Evolutionary conservation across 2,888 invertebrate species (phyloP).

Genomic region (Brachyopa scutellaris): DNA sequence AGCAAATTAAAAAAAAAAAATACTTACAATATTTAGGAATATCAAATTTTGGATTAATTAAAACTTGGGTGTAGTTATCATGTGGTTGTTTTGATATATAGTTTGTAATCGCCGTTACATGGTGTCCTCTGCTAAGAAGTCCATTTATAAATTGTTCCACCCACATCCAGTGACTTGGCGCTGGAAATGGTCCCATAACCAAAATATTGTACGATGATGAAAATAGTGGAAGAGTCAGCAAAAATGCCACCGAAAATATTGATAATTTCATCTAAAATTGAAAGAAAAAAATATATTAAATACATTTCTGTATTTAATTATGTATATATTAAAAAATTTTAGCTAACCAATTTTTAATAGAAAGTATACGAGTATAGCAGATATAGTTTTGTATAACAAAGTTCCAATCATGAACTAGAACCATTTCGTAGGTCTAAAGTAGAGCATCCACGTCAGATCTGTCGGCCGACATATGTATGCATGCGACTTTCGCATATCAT

Average conservation of each 20-base stretch:
- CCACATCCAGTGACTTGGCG: conserved; percentile 82
- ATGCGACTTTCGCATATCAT: too few species aligned
- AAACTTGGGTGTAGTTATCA: conserved; percentile 81
- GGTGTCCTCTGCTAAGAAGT: conserved; percentile 81
- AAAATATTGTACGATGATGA: conserved; percentile 76
- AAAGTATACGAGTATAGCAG: too few species aligned
- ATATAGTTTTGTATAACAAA: too few species aligned
- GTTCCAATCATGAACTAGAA: too few species aligned
- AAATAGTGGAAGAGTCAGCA: conserved; percentile 15
- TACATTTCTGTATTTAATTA: too few species aligned
- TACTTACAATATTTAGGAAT: conserved; percentile 79
- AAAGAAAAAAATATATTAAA: neutral
- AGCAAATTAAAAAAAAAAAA: neutral
- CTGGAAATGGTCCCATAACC: conserved; percentile 81
- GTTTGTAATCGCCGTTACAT: conserved; percentile 80
- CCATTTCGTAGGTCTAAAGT: too few species aligned
- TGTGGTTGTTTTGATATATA: conserved; percentile 80
- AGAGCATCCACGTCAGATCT: too few species aligned
- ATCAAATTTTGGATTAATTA: conserved; percentile 79
- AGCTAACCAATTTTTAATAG: too few species aligned
- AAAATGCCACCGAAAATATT: neutral
- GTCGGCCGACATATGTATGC: too few species aligned
- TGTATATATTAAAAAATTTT: too few species aligned
- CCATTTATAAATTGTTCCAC: conserved; percentile 80
- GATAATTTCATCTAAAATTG: conserved; percentile 50